These are phyloP conservation scores for Clarias batrachus DNA, from an alignment of 2,113 vertebrate genomes.

Conservation along the genomic window DNA sequence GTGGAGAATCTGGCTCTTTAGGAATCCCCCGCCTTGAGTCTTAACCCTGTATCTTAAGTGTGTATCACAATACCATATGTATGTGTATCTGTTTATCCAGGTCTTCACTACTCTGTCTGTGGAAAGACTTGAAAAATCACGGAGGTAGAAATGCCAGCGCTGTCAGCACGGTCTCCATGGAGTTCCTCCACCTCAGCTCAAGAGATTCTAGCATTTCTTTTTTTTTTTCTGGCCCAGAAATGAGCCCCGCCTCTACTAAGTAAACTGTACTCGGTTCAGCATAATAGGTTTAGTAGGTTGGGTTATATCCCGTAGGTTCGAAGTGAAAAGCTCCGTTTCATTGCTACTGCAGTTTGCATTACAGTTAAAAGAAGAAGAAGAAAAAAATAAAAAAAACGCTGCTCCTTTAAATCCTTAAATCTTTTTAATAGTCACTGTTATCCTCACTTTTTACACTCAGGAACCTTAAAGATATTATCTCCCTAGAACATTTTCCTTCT, in stretches of 20 bases:
- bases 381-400: neutral
- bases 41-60: neutral
- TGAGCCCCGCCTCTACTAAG: neutral
- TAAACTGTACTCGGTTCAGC: neutral
- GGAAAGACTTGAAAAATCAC: neutral
- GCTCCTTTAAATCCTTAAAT: neutral
- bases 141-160: neutral
- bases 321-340: neutral
- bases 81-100: neutral
- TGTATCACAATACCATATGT: neutral
- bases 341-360: neutral
- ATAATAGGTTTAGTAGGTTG: neutral
- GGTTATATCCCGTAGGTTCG: neutral
- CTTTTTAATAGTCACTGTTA: neutral
- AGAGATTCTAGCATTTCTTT: neutral
- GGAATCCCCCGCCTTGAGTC: neutral
- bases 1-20: neutral
- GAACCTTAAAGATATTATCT: slow-evolving; percentile 2
- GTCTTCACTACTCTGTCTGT: neutral
- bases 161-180: neutral
- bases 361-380: too few species aligned
- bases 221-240: neutral
- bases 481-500: slow-evolving; percentile 58
- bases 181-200: neutral
- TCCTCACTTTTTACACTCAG: neutral